phyloP scores from a whole-genome alignment of 2,797 vertebrate species.

The Sparidentex hasta region DNA sequence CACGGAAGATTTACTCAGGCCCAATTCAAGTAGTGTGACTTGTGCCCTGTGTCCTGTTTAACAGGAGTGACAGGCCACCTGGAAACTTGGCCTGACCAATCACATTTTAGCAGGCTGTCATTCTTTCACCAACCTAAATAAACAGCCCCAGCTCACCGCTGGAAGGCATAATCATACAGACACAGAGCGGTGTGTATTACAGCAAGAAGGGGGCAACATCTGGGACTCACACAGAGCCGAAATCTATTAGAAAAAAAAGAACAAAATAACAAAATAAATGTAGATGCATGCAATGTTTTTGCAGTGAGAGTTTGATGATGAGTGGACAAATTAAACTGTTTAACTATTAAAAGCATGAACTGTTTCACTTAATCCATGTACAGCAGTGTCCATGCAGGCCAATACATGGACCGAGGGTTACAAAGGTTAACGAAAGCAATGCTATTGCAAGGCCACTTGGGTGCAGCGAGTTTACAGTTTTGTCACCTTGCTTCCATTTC shows the following conservation, averaged over 20 bases:
- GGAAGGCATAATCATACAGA: constrained; percentile 22
- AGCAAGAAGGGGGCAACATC: neutral
- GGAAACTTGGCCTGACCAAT: constrained; percentile 29
- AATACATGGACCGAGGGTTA: neutral
- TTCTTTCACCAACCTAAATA: constrained; percentile 39
- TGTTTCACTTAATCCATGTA: neutral
- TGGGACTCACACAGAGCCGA: constrained; percentile 1
- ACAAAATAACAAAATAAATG: neutral
- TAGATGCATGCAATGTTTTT: neutral
- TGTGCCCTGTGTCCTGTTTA: constrained; percentile 16
- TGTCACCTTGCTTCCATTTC: neutral
- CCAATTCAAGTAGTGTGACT: constrained; percentile 12
- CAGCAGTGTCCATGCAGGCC: neutral
- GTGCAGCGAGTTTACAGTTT: constrained; percentile 13
- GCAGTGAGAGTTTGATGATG: neutral
- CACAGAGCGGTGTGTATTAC: constrained; percentile 14
- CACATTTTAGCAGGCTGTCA: constrained; percentile 18
- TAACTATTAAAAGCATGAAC: neutral
- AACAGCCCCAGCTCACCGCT: constrained; percentile 21
- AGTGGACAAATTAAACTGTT: neutral
- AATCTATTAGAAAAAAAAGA: constrained; percentile 47
- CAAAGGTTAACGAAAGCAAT: constrained; percentile 29
- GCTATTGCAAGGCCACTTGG: neutral
- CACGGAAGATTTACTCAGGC: constrained; percentile 5
- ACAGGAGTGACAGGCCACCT: constrained; percentile 15